phyloP scores from a whole-genome alignment of 2,113 vertebrate species.

The Ameiurus melas region DNA sequence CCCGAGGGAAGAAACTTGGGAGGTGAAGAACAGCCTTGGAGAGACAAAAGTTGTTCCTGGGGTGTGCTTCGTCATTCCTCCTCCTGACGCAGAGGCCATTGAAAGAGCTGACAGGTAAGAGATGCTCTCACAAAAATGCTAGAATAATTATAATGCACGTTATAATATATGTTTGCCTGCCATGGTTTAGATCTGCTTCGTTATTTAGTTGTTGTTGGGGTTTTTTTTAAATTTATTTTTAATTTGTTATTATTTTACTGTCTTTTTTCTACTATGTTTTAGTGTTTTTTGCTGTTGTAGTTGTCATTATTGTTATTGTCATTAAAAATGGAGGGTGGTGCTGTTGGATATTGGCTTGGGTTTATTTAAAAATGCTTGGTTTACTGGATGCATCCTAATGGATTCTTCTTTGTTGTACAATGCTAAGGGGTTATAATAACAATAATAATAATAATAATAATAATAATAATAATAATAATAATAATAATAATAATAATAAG shows the following conservation, averaged over 20 bases:
- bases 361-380: background rate
- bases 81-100: constrained; percentile 79
- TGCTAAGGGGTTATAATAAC: background rate
- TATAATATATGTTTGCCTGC: background rate
- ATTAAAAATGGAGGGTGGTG: background rate
- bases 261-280: too few relatives aligned
- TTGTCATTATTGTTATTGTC: too few relatives aligned
- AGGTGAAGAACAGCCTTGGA: constrained; percentile 72
- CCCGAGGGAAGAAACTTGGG: constrained; percentile 78
- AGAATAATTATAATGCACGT: background rate
- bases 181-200: background rate
- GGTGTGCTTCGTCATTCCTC: constrained; percentile 83
- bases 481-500: background rate
- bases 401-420: background rate
- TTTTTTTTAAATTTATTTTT: background rate
- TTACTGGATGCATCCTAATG: background rate
- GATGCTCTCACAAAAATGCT: background rate
- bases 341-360: background rate
- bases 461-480: too few relatives aligned
- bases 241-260: too few relatives aligned
- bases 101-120: constrained; percentile 77
- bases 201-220: background rate
- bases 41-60: constrained; percentile 77
- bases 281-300: too few relatives aligned
- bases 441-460: background rate